Evolutionary conservation across 2,797 vertebrate species (phyloP).

Genomic region (Ibycter americanus): DNA sequence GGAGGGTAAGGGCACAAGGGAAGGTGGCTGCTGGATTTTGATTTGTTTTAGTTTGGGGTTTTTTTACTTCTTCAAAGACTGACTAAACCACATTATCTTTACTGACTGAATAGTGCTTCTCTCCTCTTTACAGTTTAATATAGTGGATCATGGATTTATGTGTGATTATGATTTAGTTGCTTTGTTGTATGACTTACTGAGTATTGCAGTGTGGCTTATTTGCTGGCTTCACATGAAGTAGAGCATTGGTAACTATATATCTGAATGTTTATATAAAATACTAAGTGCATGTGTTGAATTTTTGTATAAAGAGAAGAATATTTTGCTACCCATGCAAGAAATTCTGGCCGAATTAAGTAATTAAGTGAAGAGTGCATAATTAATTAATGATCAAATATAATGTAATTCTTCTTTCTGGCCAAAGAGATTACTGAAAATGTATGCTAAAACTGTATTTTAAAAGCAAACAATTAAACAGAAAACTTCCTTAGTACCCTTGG

Average conservation of each 20-base stretch:
- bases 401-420: not conserved
- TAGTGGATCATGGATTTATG: not conserved
- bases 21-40: not conserved
- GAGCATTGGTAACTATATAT: not conserved
- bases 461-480: constrained; percentile 47
- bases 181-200: not conserved
- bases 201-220: not conserved
- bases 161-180: not conserved
- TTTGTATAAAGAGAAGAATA: not conserved
- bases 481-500: constrained; percentile 43
- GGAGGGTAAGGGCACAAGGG: not conserved
- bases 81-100: not conserved
- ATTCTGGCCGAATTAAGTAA: not conserved
- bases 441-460: constrained; percentile 10
- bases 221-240: not conserved
- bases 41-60: not conserved
- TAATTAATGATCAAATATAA: not conserved
- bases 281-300: not conserved
- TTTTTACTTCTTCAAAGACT: not conserved
- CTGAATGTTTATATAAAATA: not conserved
- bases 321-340: not conserved
- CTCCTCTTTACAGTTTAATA: not conserved
- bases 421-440: not conserved
- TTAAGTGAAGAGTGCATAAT: not conserved
- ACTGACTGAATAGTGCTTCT: not conserved